A percentile compares a stretch with the other conserved stretches of the same genome.
Conservation (phyloP, 2,113 vertebrate species). For the Coregonus clupeaformis region DNA sequence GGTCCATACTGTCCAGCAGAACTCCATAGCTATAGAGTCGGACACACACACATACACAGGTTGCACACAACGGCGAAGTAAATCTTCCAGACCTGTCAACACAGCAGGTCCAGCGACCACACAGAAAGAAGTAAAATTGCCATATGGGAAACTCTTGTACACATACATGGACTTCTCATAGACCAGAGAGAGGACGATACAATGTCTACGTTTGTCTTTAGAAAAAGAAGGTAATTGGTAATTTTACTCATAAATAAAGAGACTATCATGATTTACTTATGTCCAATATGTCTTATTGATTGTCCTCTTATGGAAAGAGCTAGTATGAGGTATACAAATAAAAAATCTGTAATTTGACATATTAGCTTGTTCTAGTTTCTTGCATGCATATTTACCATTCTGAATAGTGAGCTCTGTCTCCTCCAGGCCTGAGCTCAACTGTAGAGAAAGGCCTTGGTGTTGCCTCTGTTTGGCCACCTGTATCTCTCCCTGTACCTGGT, state of each 20-base stretch:
- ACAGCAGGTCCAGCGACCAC: slow-evolving; percentile 24
- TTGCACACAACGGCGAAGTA: slow-evolving; percentile 8
- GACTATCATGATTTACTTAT: neutral
- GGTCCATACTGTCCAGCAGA: too few species aligned
- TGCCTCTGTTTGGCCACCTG: slow-evolving; percentile 22
- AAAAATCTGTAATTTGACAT: too few species aligned
- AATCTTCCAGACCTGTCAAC: slow-evolving; percentile 23
- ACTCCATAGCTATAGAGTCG: too few species aligned
- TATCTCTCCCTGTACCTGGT: neutral
- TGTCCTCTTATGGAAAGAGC: too few species aligned
- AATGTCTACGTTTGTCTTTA: too few species aligned
- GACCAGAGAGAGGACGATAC: too few species aligned
- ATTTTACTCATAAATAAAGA: too few species aligned
- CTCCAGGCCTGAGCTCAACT: slow-evolving; percentile 16
- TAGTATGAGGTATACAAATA: too few species aligned
- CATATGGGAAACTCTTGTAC: neutral
- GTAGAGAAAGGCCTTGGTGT: slow-evolving; percentile 44
- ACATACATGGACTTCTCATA: too few species aligned
- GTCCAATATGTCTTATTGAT: too few species aligned
- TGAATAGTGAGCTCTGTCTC: slow-evolving; percentile 44
- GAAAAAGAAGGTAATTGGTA: too few species aligned
- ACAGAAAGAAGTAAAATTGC: slow-evolving; percentile 21
- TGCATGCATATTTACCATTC: slow-evolving; percentile 47
- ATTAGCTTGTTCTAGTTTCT: too few species aligned
- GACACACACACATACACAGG: slow-evolving; percentile 7